Evolutionary conservation across 2,797 vertebrate species (phyloP).

Genomic region (Enteromius afrohamiltoni): DNA sequence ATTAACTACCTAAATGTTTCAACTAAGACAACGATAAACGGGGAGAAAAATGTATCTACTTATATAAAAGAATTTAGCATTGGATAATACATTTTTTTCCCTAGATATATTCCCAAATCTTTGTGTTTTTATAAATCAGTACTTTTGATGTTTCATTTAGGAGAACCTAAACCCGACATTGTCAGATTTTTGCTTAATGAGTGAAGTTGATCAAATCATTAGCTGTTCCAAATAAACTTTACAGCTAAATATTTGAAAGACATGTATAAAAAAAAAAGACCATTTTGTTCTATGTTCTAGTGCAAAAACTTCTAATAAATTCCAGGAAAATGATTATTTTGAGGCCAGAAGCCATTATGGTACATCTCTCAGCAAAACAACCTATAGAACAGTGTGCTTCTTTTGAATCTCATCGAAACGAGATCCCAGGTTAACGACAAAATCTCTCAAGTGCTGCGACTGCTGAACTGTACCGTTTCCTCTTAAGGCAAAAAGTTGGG

Average conservation of each 20-base stretch:
- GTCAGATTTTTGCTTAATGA: not conserved
- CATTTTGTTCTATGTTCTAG: slow-evolving; percentile 13
- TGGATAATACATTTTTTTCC: not conserved
- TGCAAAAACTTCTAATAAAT: slow-evolving; percentile 42
- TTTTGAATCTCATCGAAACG: slow-evolving; percentile 17
- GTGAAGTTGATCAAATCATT: not conserved
- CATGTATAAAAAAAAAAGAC: not conserved
- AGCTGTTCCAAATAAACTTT: not conserved
- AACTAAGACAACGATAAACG: not conserved
- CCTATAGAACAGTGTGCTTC: slow-evolving; percentile 57
- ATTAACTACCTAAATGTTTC: slow-evolving; percentile 23
- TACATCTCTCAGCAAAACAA: slow-evolving; percentile 40
- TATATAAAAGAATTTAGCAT: not conserved
- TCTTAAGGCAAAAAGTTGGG: slow-evolving; percentile 61
- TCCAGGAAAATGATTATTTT: slow-evolving; percentile 6
- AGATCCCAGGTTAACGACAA: slow-evolving; percentile 39
- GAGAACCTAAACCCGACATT: not conserved
- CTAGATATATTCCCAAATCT: not conserved
- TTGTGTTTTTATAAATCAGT: slow-evolving; percentile 9
- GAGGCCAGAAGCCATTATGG: slow-evolving; percentile 37
- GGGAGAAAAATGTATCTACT: not conserved
- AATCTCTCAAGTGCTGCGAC: slow-evolving; percentile 53
- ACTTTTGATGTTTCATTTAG: not conserved
- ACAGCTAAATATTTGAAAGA: not conserved
- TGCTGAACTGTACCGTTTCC: slow-evolving; percentile 49